These are phyloP conservation scores for Bufo gargarizans DNA, from an alignment of 2,113 vertebrate genomes.

Conservation along the genomic window DNA sequence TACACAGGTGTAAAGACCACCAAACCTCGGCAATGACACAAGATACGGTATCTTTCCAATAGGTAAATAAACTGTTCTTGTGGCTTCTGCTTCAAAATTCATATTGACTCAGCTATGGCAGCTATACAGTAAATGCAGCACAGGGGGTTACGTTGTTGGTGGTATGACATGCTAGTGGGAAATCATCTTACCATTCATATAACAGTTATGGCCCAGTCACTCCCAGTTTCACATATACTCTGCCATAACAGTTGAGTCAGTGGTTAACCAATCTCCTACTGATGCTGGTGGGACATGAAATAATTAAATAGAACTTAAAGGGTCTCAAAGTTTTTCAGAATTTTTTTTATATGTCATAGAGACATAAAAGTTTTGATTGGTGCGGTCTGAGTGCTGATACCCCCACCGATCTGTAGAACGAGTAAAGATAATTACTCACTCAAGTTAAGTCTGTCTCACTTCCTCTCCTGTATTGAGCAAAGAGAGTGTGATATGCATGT, in stretches of 20 bases:
- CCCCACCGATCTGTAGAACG: no score
- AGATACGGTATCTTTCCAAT: background rate
- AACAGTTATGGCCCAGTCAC: background rate
- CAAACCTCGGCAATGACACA: background rate
- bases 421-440: no score
- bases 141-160: background rate
- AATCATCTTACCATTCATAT: background rate
- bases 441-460: no score
- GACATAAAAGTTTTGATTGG: no score
- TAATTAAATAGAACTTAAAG: background rate
- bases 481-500: no score
- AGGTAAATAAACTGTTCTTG: background rate
- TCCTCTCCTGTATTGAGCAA: no score
- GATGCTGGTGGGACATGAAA: background rate
- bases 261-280: background rate
- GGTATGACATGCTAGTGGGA: background rate
- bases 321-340: no score
- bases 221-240: background rate
- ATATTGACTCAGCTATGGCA: constrained; percentile 1
- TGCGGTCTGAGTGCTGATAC: no score
- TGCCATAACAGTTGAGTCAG: background rate
- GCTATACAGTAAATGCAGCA: background rate
- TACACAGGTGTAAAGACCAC: constrained; percentile 8
- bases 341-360: no score
- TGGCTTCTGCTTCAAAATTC: background rate